A percentile compares a stretch with the other conserved stretches of the same genome.
Evolutionary conservation across 1,140 invertebrate species (phyloP).

Genomic region (Dolichoris vasculosae): DNA sequence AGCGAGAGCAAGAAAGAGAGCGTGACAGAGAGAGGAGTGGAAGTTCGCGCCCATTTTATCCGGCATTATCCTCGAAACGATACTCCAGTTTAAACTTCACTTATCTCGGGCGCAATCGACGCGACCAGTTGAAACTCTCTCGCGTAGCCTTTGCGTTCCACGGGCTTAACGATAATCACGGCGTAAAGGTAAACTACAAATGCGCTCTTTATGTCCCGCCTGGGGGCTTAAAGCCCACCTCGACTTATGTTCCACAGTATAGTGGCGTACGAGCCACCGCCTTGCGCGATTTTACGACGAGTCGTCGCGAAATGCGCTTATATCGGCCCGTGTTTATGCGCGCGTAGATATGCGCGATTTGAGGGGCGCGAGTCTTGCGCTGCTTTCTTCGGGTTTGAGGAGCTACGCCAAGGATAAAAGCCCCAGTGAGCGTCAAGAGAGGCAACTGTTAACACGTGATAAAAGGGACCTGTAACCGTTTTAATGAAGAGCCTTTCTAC

Average conservation of each 20-base stretch:
- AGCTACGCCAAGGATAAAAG: no score
- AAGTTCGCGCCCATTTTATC: slow-evolving; percentile 61
- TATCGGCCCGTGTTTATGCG: slow-evolving; percentile 17
- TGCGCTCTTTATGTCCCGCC: slow-evolving; percentile 47
- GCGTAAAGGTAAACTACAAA: slow-evolving; percentile 66
- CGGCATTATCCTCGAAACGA: slow-evolving; percentile 64
- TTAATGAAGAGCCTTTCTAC: slow-evolving; percentile 1
- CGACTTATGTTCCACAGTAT: background rate
- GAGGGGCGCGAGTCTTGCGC: background rate
- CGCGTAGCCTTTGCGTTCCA: background rate
- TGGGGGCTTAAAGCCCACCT: slow-evolving; percentile 8
- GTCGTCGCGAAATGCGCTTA: slow-evolving; percentile 17
- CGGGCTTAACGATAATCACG: slow-evolving; percentile 59
- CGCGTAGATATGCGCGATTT: background rate
- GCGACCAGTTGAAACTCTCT: slow-evolving; percentile 59
- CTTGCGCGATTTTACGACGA: slow-evolving; percentile 37
- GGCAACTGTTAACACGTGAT: slow-evolving; percentile 43
- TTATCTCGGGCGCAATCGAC: slow-evolving; percentile 51
- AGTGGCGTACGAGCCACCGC: background rate
- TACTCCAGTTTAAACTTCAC: slow-evolving; percentile 67
- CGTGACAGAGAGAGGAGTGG: no score
- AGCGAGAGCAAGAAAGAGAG: no score
- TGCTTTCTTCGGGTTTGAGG: background rate
- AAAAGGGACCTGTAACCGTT: slow-evolving; percentile 27
- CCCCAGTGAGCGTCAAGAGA: background rate